Base-by-base conservation (phyloP, 1,140 invertebrate genomes). In the Triops cancriformis region DNA sequence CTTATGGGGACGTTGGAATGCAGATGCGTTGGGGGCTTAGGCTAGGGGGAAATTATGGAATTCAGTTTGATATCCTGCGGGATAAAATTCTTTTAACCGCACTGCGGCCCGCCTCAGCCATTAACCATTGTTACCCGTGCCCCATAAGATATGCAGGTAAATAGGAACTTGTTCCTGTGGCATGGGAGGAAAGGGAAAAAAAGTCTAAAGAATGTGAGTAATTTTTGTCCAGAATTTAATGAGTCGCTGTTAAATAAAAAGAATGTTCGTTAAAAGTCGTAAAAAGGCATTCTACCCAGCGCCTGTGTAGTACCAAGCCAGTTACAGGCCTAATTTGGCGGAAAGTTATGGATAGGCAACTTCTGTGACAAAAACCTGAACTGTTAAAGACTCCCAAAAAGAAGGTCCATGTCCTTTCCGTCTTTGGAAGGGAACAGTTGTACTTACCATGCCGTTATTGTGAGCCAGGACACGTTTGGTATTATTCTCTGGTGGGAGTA, bases 21-120 rank as follows among this genome's bases (percentile, higher is more conserved):
- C 51, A 64, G 51, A 23, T 23, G 14, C 51, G 9, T 64, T n/a
- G 51, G 10, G 51, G 31, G 31, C 31, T 37, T 37, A 37, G 31
- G 51, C 51, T 23, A 23, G 7, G 23, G 23, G 14, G 51, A 64
- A 64, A 64, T 64, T 64, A 64, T 64, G 51, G 51, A 64, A 64
- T 64, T 64, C 51, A 64, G 51, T 64, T 64, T 64, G 51, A 64
- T 64, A 64, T 64, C 51, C 51, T 64, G 31, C 51, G 51, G 51
- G 51, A 64, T 64, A 64, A 64, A 64, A 64, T 64, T 64, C 51
- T 64, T 64, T 64, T 10, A 23, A 23, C 18, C 51, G 7, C 51
- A 64, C 51, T 64, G 51, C 51, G 51, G 51, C 51, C n/a, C 51
- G 51, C 51, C 51, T 64, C 51, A 64, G 51, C 51, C 51, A 64